Evolutionary conservation across 2,888 invertebrate species (phyloP).

Genomic region (Priocnemis perturbator): DNA sequence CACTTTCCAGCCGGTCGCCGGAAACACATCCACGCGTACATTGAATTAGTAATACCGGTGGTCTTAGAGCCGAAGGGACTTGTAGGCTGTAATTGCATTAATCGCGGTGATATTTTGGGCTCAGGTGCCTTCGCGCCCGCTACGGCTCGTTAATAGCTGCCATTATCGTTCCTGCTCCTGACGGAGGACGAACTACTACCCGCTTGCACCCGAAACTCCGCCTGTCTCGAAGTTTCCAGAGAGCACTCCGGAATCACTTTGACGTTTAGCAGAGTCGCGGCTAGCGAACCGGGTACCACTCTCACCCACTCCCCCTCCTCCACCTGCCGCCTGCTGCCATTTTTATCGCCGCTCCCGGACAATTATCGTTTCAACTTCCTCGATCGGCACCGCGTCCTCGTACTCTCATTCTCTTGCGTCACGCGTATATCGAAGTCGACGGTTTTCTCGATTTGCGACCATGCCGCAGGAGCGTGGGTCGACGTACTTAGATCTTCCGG

Average conservation of each 20-base stretch:
- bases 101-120: conserved; percentile 73
- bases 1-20: conserved; percentile 13
- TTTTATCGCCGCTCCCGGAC: too few relatives aligned
- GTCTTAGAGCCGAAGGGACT: conserved; percentile 68
- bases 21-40: conserved; percentile 47
- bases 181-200: conserved; percentile 44
- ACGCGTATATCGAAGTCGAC: too few relatives aligned
- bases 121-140: conserved; percentile 71
- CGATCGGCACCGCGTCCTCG: too few relatives aligned
- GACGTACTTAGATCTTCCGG: too few relatives aligned
- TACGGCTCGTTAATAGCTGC: conserved; percentile 72
- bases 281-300: conserved; percentile 2
- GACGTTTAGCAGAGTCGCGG: conserved; percentile 44
- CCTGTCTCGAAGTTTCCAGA: conserved; percentile 37
- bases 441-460: too few relatives aligned
- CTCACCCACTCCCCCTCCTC: conserved; percentile 8
- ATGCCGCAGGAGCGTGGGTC: too few relatives aligned
- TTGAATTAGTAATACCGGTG: conserved; percentile 63
- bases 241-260: conserved; percentile 35
- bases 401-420: too few relatives aligned
- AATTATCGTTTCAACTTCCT: too few relatives aligned
- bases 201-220: conserved; percentile 20
- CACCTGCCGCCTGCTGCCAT: too few relatives aligned
- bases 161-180: conserved; percentile 66
- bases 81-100: conserved; percentile 75